Evolutionary conservation across 2,113 vertebrate genomes (phyloP).

Genomic region (Xiphophorus couchianus): DNA sequence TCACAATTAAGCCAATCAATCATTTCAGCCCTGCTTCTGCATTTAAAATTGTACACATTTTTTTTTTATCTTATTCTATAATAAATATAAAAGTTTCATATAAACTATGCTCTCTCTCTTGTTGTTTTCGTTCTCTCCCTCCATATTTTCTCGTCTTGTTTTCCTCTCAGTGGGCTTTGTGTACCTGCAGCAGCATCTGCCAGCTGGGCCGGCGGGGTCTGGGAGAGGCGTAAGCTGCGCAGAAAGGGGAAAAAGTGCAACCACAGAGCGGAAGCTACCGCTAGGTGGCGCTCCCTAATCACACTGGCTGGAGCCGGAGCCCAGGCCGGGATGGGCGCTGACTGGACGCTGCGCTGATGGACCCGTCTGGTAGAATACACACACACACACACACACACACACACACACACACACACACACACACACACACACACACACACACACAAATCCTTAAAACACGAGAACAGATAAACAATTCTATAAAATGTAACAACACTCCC

Average conservation of each 20-base stretch:
- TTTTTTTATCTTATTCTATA: too few relatives aligned
- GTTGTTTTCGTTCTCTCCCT: neutral
- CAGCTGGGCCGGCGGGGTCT: conserved; percentile 84
- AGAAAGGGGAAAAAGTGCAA: conserved; percentile 92
- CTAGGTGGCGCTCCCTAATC: conserved; percentile 95
- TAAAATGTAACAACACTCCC: conserved; percentile 23
- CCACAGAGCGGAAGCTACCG: conserved; percentile 89
- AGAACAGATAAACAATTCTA: conserved; percentile 63
- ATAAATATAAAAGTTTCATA: too few relatives aligned
- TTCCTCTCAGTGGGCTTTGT: conserved; percentile 38
- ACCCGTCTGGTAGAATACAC: conserved; percentile 77
- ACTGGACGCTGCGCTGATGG: conserved; percentile 82
- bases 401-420: conserved; percentile 34
- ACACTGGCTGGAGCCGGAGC: conserved; percentile 73
- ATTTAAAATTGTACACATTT: too few relatives aligned
- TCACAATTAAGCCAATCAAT: too few relatives aligned
- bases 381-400: conserved; percentile 28
- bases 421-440: conserved; percentile 37
- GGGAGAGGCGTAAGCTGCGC: conserved; percentile 88
- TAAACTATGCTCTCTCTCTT: neutral
- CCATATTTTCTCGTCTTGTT: neutral
- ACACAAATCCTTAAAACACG: conserved; percentile 22
- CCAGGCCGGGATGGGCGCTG: conserved; percentile 55
- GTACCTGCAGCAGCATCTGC: conserved; percentile 95
- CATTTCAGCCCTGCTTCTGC: too few relatives aligned